Base-by-base conservation (phyloP, 2,888 invertebrate species). In the Chrysolina americana region DNA sequence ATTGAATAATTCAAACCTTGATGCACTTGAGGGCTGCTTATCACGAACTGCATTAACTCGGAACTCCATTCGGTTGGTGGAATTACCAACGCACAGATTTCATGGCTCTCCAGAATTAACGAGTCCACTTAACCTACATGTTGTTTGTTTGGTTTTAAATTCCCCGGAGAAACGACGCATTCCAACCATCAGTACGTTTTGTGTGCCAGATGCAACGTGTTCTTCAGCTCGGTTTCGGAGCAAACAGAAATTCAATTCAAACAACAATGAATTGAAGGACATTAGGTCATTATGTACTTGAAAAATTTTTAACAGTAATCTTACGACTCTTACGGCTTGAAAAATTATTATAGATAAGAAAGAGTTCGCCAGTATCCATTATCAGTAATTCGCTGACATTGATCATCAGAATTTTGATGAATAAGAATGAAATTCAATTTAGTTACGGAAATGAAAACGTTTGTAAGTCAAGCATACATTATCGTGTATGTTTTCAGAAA, bases 101-200 rank as follows among this genome's bases (percentile, higher is more conserved):
- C 53, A 23, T 53, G 53, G 21, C 53, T 53, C 21, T 53, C 53
- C 53, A 53, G 53, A 53, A 53, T 53, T 53, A 53, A 53, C 53
- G 53, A 53, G 53, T 53, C 53, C 53, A 53, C 53, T 53, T 53
- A 53, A 53, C 53, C 53, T 53, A 53, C 53, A 53, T 53, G 53
- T 21, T 53, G 53, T 53, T 53, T 21, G 53, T 53, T 53, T 19
- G 21, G 19, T 53, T 53, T 53, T 53, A 53, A 53, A 53, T 53
- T 53, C 53, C 19, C 21, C 5, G 13, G 19, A 53, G 53, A 13
- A 21, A 53, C 53, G 21, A 23, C 21, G 53, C 21, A 21, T 53
- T 23, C 19, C 23, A 21, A 23, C 21, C 13, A 53, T 53, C 53
- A 11, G 19, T 53, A 21, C 15, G 15, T 53, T 53, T 53, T 21